Evolutionary conservation across 2,888 invertebrate species (phyloP).

Genomic region (Caenorhabditis uteleia): DNA sequence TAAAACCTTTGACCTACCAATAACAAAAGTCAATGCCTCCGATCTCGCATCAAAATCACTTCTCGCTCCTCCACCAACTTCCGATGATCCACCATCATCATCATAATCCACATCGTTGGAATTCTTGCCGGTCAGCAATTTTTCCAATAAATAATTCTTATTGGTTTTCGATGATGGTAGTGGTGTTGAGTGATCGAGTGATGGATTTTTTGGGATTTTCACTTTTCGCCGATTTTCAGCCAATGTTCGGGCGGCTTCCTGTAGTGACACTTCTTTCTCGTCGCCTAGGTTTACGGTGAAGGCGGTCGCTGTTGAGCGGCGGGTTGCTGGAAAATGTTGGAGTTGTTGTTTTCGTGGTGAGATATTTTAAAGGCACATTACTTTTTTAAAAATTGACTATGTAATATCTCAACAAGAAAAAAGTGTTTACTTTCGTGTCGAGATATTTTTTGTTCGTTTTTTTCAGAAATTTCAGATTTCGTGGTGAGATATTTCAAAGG

Average conservation of each 20-base stretch:
- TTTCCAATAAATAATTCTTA: slow-evolving; percentile 44
- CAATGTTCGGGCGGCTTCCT: slow-evolving; percentile 48
- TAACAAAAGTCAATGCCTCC: slow-evolving; percentile 56
- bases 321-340: slow-evolving; percentile 11
- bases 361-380: too few species aligned
- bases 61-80: slow-evolving; percentile 19
- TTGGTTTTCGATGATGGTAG: slow-evolving; percentile 24
- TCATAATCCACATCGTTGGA: slow-evolving; percentile 14
- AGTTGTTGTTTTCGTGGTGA: too few species aligned
- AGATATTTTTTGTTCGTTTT: too few species aligned
- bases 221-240: slow-evolving; percentile 35
- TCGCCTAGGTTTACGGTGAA: slow-evolving; percentile 47
- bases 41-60: slow-evolving; percentile 41
- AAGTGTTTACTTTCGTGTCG: too few species aligned
- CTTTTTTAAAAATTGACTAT: background rate
- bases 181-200: slow-evolving; percentile 7
- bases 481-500: too few species aligned
- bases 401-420: too few species aligned
- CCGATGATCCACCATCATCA: slow-evolving; percentile 1
- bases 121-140: slow-evolving; percentile 39
- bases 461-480: too few species aligned
- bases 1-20: too few species aligned
- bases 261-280: slow-evolving; percentile 40
- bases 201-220: slow-evolving; percentile 20
- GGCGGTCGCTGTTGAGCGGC: slow-evolving; percentile 39